Base-by-base conservation (phyloP, 2,888 invertebrate genomes). In the Augiades crinisus region DNA sequence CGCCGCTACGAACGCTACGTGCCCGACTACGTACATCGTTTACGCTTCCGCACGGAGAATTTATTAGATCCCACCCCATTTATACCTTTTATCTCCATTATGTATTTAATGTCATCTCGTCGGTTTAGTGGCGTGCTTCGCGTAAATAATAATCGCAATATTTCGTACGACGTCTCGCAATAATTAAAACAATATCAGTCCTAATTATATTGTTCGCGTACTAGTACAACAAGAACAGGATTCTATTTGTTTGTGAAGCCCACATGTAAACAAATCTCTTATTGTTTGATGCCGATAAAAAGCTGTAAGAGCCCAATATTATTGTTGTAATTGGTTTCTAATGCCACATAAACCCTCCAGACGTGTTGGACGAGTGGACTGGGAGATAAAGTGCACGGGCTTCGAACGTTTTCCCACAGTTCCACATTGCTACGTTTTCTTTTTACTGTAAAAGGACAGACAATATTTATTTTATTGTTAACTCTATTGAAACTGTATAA, bases 281-380 rank as follows among this genome's bases (percentile, higher is more conserved):
- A 7, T 14, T 43, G 13, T 37, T 40, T 31, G 22, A 21, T 19
- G 44, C 16, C 31, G 37, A 44, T 51, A 51, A 51, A 36, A 54
- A 21, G 63, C 63, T 57, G 67, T 65, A 63, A 75, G 75, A 56
- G 47, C 51, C 57, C 57, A 54, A 66, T 80, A 78, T 83, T 81
- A 85, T 82, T 81, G 81, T 73, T 81, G 85, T 90, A 90, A 90
- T 90, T 90, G 90, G 85, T 89, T 89, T 85, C 86, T 90, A 90
- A 90, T 89, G 86, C 90, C 81, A 76, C 82, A 74, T 89, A 89
- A 90, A 86, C 82, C 87, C 83, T 75, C 81, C 83, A 89, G 87
- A 90, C 90, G 90, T 90, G 90, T 90, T 87, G 81, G 74, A 71
- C 69, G 85, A 75, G 69, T 83, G 84, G 84, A 77, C 81, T 61